Percentiles rank a stretch among this genome's conserved stretches.
phyloP scores from a whole-genome alignment of 2,888 invertebrate species.

The Diarsia brunnea region DNA sequence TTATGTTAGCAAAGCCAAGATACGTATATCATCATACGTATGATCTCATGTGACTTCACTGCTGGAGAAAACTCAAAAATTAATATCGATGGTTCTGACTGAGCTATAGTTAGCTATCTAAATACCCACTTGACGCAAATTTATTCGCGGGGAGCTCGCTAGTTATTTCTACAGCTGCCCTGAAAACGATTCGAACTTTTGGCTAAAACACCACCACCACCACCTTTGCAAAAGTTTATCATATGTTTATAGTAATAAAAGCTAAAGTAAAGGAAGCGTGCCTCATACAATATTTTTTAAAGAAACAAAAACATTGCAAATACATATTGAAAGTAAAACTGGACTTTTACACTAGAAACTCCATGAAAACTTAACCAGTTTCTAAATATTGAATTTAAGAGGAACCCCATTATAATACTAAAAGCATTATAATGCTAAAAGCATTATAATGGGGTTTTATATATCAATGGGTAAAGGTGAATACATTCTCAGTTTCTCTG shows the following conservation, averaged over 20 bases:
- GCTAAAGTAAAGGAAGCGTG: neutral
- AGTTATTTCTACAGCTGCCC: conserved; percentile 25
- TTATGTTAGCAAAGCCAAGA: neutral
- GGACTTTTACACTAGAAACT: neutral
- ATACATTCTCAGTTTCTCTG: neutral
- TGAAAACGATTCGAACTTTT: conserved; percentile 2
- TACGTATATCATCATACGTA: neutral
- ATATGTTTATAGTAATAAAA: neutral
- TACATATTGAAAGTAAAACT: neutral
- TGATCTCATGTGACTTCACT: neutral
- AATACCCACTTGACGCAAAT: conserved; percentile 6
- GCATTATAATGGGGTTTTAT: too few relatives aligned
- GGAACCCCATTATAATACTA: neutral
- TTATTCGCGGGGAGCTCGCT: conserved; percentile 19
- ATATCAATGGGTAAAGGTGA: too few relatives aligned
- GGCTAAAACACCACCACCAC: neutral
- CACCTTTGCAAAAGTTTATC: neutral
- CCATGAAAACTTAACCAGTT: neutral
- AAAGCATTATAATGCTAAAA: too few relatives aligned
- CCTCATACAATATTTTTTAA: neutral
- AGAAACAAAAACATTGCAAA: neutral
- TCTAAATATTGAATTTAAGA: neutral
- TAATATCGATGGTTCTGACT: neutral
- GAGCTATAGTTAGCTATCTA: conserved; percentile 22
- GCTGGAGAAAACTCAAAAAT: conserved; percentile 8